Evolutionary conservation across 2,888 invertebrate species (phyloP), one percentile per base, ranked within the genome.

Genomic region (Acrocera orbiculus): DNA sequence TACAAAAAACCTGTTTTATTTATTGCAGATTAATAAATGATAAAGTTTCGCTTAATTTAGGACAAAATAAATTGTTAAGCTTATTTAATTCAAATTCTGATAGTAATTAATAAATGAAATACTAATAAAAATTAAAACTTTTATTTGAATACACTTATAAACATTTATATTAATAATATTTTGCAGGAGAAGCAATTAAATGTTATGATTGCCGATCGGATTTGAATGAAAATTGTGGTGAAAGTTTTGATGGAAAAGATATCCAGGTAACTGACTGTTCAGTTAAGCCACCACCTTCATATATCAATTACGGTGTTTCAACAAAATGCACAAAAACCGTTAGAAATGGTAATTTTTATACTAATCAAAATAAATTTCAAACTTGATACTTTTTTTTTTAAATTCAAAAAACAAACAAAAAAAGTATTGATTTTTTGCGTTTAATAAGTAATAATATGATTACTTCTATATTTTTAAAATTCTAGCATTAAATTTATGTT

Each of bases 201-300:
- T 56, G 56, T 35, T 56, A 56, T 40, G 51, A 53, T 24, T 56
- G 56, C 42, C 50, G 51, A 37, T 58, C 58, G 4, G 37, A 53
- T 4, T 47, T 48, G 30, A 56, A 58, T 43, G 39, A 44, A 6
- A 48, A 48, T 20, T 57, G 58, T 40, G 47, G 47, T 38, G 56
- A 56, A 1, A 46, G 44, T 20, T 40, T 53, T 27, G 52, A 53
- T 37, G 42, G 27, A 5, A 37, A 23, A n/a, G 23, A 23, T 11
- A 11, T 11, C 5, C 11, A 11, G n/a, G 11, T 5, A 11, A 23
- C 16, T 5, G 22, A 34, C 14, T 34, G 33, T 28, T 11, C 10
- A 22, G 8, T 3, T 16, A 34, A 26, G 22, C 20, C 9, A 17
- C 32, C 32, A 15, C 13, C 19, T 14, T 19, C 19, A 15, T 17